Base-by-base conservation (phyloP, 2,113 vertebrate species). In the Pituophis catenifer region DNA sequence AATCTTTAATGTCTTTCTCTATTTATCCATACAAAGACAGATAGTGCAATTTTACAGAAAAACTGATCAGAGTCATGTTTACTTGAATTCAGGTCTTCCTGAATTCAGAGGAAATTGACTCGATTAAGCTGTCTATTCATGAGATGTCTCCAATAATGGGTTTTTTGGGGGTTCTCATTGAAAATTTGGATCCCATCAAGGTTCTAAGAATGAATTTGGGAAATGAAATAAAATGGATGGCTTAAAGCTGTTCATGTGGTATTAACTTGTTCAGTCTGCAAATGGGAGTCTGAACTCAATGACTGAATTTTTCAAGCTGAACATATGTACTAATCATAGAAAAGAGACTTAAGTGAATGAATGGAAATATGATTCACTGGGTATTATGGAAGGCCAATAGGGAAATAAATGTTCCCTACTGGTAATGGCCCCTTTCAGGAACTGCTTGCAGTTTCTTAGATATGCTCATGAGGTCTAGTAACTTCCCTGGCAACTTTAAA, bases 401-500 rank as follows among this genome's bases (percentile, higher is more conserved):
- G 5, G 12, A 88, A 12, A 89, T 24, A 29, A 85, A 59, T 15
- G 2, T 53, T 21, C 11, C 21, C 44, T n/a, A 86, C 4, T 29
- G 70, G 55, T 90, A 57, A 59, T 59, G 54, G 11, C 15, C 11
- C 26, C 85, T 85, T 93, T 86, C 29, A 59, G 88, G 58, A 93
- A 85, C 11, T 85, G 24, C 38, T 48, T 90, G 54, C 54, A 90
- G 19, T 26, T 93, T 93, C 85, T 89, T 70, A 89, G 70, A 33
- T 89, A 92, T 92, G 52, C 52, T 62, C 92, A 59, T 86, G 92
- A 93, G 44, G 70, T 55, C 92, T 90, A 93, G 88, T 88, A 59
- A 93, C 88, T 93, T 93, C 11, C 70, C 54, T 38, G 59, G 44
- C 92, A 93, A 90, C 92, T 86, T 59, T 93, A 90, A 90, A 90